A percentile compares a stretch with the other conserved stretches of the same genome.
These are phyloP conservation scores for Musca domestica DNA, from an alignment of 1,140 invertebrate genomes.

Conservation along the genomic window DNA sequence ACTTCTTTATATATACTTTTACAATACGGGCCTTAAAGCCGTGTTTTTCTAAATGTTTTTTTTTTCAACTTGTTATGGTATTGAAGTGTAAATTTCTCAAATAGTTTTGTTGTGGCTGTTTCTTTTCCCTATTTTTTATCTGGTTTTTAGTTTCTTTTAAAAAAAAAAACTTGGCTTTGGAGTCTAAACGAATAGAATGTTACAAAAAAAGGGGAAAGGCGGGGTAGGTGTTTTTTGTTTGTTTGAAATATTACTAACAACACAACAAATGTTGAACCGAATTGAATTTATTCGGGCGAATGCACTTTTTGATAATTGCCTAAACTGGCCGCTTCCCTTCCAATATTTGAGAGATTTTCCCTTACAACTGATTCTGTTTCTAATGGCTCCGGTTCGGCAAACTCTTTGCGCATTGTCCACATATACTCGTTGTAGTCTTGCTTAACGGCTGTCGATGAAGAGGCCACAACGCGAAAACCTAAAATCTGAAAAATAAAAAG, in stretches of 20 bases:
- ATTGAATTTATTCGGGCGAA: conserved; percentile 43
- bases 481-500: conserved; percentile 65
- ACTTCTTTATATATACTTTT: not conserved
- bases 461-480: conserved; percentile 81
- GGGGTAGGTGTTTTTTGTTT: not conserved
- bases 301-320: conserved; percentile 53
- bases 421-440: conserved; percentile 86
- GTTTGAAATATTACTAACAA: not conserved
- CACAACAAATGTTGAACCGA: conserved; percentile 20
- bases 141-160: not conserved
- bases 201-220: not conserved
- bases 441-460: conserved; percentile 78
- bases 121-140: not conserved
- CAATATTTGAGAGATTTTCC: conserved; percentile 62
- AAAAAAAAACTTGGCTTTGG: conserved; percentile 12
- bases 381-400: conserved; percentile 73
- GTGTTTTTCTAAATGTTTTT: too few relatives aligned
- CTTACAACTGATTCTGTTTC: conserved; percentile 61
- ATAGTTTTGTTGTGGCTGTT: too few relatives aligned
- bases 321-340: conserved; percentile 56
- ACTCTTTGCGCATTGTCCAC: conserved; percentile 89
- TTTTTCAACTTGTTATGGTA: too few relatives aligned
- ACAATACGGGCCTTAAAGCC: not conserved
- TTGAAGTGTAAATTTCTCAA: too few relatives aligned
- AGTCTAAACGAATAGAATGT: not conserved